A percentile compares a stretch with the other conserved stretches of the same genome.
These are phyloP conservation scores for Coptodon bakossiorum DNA, from an alignment of 2,113 vertebrate species.

Conservation along the genomic window DNA sequence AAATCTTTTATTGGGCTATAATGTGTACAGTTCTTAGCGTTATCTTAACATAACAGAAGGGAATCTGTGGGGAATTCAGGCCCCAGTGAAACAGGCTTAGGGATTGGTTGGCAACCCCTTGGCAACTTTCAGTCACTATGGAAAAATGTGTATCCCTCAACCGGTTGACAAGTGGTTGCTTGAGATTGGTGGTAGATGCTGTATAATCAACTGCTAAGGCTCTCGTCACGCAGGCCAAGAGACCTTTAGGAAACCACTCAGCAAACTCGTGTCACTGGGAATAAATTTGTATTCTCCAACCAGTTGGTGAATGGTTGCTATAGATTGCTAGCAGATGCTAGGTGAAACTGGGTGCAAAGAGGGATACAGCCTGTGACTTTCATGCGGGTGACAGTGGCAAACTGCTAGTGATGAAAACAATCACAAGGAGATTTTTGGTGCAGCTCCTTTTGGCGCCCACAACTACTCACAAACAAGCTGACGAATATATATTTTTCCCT, in stretches of 20 bases:
- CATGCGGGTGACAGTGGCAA: fast-evolving
- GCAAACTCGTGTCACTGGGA: background rate
- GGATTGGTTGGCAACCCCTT: background rate
- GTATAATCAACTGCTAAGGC: background rate
- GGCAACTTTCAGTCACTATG: background rate
- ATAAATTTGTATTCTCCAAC: background rate
- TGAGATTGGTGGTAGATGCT: background rate
- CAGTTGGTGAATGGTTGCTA: background rate
- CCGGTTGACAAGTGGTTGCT: background rate
- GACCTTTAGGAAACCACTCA: background rate
- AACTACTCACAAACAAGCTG: background rate
- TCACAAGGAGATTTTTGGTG: background rate
- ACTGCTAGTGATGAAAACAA: background rate
- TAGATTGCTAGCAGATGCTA: background rate
- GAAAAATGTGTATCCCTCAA: background rate
- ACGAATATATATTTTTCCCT: background rate
- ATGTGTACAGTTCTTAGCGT: background rate
- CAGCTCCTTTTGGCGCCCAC: background rate
- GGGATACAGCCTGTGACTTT: background rate
- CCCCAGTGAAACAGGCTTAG: background rate
- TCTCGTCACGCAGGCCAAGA: background rate
- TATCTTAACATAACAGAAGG: background rate
- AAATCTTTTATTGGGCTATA: background rate
- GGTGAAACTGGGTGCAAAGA: background rate
- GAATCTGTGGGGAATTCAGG: background rate